Evolutionary conservation across 1,140 invertebrate species (phyloP), one percentile per base, ranked within the genome.

Genomic region (Halyomorpha halys): DNA sequence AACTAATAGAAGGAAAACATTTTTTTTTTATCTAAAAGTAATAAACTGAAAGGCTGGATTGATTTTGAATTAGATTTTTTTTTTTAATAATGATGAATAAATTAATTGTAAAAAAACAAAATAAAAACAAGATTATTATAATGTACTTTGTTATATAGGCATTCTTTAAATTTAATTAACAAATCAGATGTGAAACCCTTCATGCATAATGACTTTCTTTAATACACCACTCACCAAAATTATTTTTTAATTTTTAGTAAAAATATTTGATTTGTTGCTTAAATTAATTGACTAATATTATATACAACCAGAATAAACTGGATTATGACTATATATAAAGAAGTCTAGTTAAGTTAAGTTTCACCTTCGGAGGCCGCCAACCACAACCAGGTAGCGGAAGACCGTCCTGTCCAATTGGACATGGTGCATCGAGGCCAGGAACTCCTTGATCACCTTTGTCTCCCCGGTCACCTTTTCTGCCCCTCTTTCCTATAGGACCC

Each of bases 371-470:
- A 70, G 89, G 86, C 80, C 90, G 83, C 91, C 90, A 95, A 66
- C 91, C 93, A 79, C 94, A 98, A 68, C 93, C 94, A 27, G 91
- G 89, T 69, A 97, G 76, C 64, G 94, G 94, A 70, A 97, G 80
- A 65, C 95, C 95, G 76, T 97, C 94, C 18, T 86, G 81, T 59
- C 94, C 95, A 59, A 96, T 78, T 63, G 95, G 95, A 81, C 95
- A 98, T 2, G 95, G 95, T 44, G 95, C 95, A 77, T 98, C 95
- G 66, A 98, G 76, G 65, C 95, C 95, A 16, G 94, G 94, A 67
- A 96, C 91, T 69, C 93, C 93, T 78, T 94, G 91, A 72, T 96
- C 93, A 62, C 94, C 94, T 78, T 94, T 93, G 71, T 89, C 84
- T 62, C 93, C 93, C 73, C 86, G 86, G 73, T 93, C 89, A 63